phyloP scores from a whole-genome alignment of 2,797 vertebrate genomes.

The Eurystomus glaucurus region DNA sequence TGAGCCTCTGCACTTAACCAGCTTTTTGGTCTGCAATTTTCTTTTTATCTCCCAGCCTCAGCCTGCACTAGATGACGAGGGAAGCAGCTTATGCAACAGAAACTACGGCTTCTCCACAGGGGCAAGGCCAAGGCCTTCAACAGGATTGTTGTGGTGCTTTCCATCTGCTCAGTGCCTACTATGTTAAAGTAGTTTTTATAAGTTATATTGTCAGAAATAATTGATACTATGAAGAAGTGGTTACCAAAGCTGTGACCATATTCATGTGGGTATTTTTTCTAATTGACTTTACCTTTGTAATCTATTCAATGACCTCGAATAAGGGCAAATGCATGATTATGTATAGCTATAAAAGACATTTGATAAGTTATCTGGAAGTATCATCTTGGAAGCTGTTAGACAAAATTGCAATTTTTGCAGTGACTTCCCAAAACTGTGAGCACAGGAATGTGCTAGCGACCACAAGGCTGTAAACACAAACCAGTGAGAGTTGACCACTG shows the following conservation, averaged over 20 bases:
- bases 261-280: background rate
- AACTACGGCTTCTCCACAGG: background rate
- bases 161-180: background rate
- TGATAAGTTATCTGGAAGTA: background rate
- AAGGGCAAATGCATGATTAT: background rate
- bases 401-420: background rate
- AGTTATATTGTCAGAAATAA: background rate
- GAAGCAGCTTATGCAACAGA: background rate
- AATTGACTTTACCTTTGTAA: background rate
- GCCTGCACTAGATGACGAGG: background rate
- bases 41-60: background rate
- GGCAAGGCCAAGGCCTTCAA: background rate
- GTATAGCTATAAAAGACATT: background rate
- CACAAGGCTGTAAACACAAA: background rate
- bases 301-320: background rate
- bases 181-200: background rate
- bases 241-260: background rate
- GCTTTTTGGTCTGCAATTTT: background rate
- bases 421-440: background rate
- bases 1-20: background rate
- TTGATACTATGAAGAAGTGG: background rate
- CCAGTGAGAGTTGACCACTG: background rate
- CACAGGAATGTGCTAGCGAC: fast-evolving
- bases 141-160: background rate
- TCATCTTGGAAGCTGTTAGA: background rate